A percentile compares a stretch with the other conserved stretches of the same genome.
Evolutionary conservation across 2,888 invertebrate species (phyloP).

Genomic region (Ennomos erosarius): DNA sequence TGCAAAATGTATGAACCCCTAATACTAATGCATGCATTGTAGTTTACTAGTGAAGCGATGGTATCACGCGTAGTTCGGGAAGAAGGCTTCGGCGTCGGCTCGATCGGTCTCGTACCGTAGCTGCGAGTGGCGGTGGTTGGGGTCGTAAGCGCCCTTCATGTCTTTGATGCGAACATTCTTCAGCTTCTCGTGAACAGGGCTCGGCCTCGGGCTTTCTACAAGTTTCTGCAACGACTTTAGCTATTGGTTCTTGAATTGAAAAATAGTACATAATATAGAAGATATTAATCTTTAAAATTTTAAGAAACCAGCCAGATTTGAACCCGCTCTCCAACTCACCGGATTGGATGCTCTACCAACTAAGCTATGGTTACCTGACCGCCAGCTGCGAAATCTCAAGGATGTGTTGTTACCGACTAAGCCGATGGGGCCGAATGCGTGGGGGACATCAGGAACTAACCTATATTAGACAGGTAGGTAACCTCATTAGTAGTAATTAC

Average conservation of each 20-base stretch:
- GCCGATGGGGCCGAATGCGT: too few species aligned
- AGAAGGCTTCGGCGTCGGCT: slow-evolving; percentile 56
- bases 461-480: too few species aligned
- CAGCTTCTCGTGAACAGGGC: slow-evolving; percentile 40
- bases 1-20: slow-evolving; percentile 2
- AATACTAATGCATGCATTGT: slow-evolving; percentile 41
- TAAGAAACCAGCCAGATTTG: too few species aligned
- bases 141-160: slow-evolving; percentile 49
- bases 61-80: slow-evolving; percentile 59
- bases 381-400: too few species aligned
- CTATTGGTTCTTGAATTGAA: slow-evolving; percentile 48
- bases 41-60: slow-evolving; percentile 8
- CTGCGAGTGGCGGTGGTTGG: slow-evolving; percentile 45
- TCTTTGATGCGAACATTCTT: slow-evolving; percentile 48
- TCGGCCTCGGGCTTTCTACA: slow-evolving; percentile 53
- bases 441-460: too few species aligned
- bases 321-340: too few species aligned
- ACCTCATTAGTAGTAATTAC: too few species aligned
- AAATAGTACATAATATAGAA: too few species aligned
- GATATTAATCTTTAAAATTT: too few species aligned
- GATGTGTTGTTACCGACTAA: too few species aligned
- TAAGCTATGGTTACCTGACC: too few species aligned
- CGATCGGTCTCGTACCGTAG: slow-evolving; percentile 59
- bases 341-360: too few species aligned
- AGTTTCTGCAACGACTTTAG: slow-evolving; percentile 62